A percentile compares a stretch with the other conserved stretches of the same genome.
Conservation (phyloP, 2,797 vertebrate species). For the Sardinella longiceps region DNA sequence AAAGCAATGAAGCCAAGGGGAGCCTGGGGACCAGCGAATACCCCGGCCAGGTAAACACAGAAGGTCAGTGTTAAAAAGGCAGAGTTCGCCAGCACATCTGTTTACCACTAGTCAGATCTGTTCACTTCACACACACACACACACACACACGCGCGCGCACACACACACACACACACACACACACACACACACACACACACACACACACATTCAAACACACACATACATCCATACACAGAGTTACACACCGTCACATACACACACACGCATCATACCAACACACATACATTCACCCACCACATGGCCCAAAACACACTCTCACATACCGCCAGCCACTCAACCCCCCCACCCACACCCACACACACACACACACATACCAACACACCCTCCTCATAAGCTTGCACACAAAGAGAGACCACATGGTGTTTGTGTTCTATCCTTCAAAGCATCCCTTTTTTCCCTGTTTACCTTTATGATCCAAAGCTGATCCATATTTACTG, state of each 20-base stretch:
- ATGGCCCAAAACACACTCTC: not conserved
- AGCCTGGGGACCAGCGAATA: conserved; percentile 7
- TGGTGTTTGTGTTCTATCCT: conserved; percentile 29
- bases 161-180: not conserved
- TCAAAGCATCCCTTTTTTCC: conserved; percentile 29
- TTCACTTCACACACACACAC: conserved; percentile 9
- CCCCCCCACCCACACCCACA: not conserved
- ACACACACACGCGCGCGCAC: not conserved
- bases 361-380: not conserved
- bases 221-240: not conserved
- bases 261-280: not conserved
- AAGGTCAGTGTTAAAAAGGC: conserved; percentile 26
- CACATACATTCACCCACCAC: not conserved
- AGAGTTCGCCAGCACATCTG: conserved; percentile 39
- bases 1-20: not conserved
- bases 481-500: conserved; percentile 26
- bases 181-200: not conserved
- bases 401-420: conserved; percentile 21
- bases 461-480: conserved; percentile 22
- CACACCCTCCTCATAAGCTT: not conserved
- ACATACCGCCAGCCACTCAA: not conserved
- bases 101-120: conserved; percentile 34
- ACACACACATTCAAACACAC: not conserved
- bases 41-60: conserved; percentile 50
- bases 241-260: not conserved